phyloP scores from a whole-genome alignment of 2,113 vertebrate genomes.

The Spea bombifrons region DNA sequence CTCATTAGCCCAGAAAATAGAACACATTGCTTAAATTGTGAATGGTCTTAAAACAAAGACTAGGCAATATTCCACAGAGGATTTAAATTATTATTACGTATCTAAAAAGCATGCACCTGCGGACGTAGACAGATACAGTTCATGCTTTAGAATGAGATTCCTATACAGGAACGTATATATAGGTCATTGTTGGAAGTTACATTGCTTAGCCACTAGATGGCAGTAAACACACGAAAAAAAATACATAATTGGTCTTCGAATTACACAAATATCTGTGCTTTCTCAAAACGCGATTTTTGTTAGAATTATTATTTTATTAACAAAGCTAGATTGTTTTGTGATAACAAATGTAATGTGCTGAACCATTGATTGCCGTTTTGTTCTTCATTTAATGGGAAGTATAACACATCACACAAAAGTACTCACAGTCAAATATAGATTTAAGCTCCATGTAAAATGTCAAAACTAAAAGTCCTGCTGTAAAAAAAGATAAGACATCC shows the following conservation, averaged over 20 bases:
- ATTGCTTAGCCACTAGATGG: constrained; percentile 7
- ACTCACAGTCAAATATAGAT: background rate
- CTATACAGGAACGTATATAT: constrained; percentile 1
- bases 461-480: background rate
- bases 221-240: constrained; percentile 7
- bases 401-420: background rate
- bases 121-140: constrained; percentile 1
- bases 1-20: background rate
- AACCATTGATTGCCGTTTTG: background rate
- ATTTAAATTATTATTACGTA: background rate
- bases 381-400: background rate
- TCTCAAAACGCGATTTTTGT: background rate
- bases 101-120: constrained; percentile 11
- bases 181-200: background rate
- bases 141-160: constrained; percentile 18
- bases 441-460: background rate
- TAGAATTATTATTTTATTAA: background rate
- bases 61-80: constrained; percentile 4
- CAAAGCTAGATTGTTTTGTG: background rate
- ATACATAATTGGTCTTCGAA: background rate
- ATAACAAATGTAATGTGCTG: background rate
- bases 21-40: background rate
- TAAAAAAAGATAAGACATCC: background rate
- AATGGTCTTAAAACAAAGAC: background rate
- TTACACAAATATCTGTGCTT: background rate